These are phyloP conservation scores for Hirtodrosophila trivittata DNA, from an alignment of 2,888 invertebrate species.

Conservation along the genomic window DNA sequence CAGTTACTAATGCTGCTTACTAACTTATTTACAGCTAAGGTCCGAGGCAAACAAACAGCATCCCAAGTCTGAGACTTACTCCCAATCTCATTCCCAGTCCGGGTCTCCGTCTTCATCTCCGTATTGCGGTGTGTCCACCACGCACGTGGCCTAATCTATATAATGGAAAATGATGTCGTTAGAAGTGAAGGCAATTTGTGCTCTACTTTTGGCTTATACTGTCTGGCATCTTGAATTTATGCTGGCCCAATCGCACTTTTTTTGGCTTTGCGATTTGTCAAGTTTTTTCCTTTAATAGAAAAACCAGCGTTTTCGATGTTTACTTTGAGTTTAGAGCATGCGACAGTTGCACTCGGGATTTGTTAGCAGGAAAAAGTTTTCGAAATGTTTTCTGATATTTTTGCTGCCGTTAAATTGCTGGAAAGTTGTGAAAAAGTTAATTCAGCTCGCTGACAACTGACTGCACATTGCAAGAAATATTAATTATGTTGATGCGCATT, in stretches of 20 bases:
- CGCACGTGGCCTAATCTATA: constrained; percentile 39
- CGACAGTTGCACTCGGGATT: constrained; percentile 54
- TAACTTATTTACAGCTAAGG: constrained; percentile 62
- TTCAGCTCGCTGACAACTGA: constrained; percentile 30
- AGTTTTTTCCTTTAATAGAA: constrained; percentile 33
- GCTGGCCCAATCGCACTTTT: constrained; percentile 16
- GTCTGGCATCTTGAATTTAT: constrained; percentile 50
- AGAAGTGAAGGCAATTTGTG: constrained; percentile 32
- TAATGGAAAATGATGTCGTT: constrained; percentile 67
- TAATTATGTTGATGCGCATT: constrained; percentile 51
- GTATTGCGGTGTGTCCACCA: neutral
- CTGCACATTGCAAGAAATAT: constrained; percentile 32
- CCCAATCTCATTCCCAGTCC: no score
- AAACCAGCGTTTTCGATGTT: constrained; percentile 37
- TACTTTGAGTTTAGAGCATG: constrained; percentile 37
- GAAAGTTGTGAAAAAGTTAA: constrained; percentile 29
- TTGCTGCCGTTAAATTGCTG: constrained; percentile 36
- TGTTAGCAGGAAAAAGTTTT: constrained; percentile 25
- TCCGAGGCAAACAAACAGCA: constrained; percentile 32
- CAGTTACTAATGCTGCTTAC: constrained; percentile 29
- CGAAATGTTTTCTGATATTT: neutral
- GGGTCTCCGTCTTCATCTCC: constrained; percentile 6
- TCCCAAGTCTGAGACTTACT: constrained; percentile 30
- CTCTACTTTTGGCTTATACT: constrained; percentile 42
- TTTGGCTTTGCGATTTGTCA: constrained; percentile 27